Evolutionary conservation across 2,888 invertebrate genomes (phyloP), one percentile per base, ranked within the genome.

Genomic region (Tethea ocularis): DNA sequence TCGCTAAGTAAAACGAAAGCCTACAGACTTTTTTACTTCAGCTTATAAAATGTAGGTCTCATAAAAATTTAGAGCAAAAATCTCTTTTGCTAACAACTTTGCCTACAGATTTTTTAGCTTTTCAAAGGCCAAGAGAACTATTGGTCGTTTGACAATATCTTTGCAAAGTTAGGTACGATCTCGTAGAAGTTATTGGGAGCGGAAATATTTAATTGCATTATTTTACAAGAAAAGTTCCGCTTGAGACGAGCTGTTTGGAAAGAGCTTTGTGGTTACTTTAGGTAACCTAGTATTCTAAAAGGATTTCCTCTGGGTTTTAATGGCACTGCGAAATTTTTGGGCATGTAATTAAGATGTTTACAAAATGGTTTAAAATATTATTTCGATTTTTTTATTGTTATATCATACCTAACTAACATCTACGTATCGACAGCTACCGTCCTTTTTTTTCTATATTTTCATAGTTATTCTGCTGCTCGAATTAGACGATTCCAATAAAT

Each of bases 121-220:
- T 46, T 8, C 46, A 7, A 10, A 46, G 46, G 20, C 46, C 46
- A 61, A 55, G 41, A 57, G 36, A 72, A 73, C 70, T 68, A 72
- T 73, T 62, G 65, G 57, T 51, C 57, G 38, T 61, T 63, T 60
- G 58, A 72, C 64, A 72, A 74, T 71, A 73, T 75, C 70, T 60
- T 66, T 66, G 64, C 59, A 33, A 64, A 73, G 17, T 46, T 46
- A 10, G 20, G 5, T 68, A 36, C 15, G 22, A 33, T 73, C 69
- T 75, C 78, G 72, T 54, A 62, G 73, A 78, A 13, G 80, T 73
- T 78, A 83, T 80, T 67, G 75, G 69, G 68, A 67, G 83, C 83
- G 88, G 86, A 88, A 88, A 82, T 76, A 86, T 88, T 88, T 88
- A 88, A 88, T 88, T 84, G 86, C 86, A 78, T 84, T 83, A 82